These are phyloP conservation scores for Macquaria ambigua DNA, from an alignment of 2,113 vertebrate genomes.

Conservation along the genomic window DNA sequence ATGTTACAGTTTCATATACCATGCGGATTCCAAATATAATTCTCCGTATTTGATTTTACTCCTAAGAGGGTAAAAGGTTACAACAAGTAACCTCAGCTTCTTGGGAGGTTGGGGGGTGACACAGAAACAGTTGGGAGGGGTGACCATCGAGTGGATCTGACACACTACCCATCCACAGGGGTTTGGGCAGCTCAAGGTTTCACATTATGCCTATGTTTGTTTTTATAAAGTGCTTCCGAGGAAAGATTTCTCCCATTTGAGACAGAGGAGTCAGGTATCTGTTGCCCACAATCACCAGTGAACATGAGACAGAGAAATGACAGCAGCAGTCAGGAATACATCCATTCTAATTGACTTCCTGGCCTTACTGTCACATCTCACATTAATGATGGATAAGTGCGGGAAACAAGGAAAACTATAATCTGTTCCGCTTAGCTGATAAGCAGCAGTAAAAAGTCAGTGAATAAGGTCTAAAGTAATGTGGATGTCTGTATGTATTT, in stretches of 20 bases:
- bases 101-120: slow-evolving; percentile 33
- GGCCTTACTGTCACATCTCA: slow-evolving; percentile 72
- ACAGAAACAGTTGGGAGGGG: slow-evolving; percentile 34
- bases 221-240: slow-evolving; percentile 69
- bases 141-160: slow-evolving; percentile 64
- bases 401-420: slow-evolving; percentile 64
- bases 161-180: slow-evolving; percentile 70
- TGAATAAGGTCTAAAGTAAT: not conserved
- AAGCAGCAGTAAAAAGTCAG: slow-evolving; percentile 15
- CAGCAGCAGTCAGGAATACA: slow-evolving; percentile 74
- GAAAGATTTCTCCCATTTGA: slow-evolving; percentile 66
- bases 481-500: not conserved
- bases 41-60: slow-evolving; percentile 69
- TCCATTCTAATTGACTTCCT: slow-evolving; percentile 85
- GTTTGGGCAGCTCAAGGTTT: slow-evolving; percentile 60
- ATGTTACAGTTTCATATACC: slow-evolving; percentile 65
- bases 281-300: slow-evolving; percentile 51
- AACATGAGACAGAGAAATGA: slow-evolving; percentile 79
- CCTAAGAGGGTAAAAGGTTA: slow-evolving; percentile 77
- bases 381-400: slow-evolving; percentile 77
- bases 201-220: slow-evolving; percentile 78
- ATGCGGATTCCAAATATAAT: slow-evolving; percentile 73
- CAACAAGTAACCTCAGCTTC: slow-evolving; percentile 69
- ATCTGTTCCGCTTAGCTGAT: slow-evolving; percentile 16
- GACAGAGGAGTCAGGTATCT: slow-evolving; percentile 49